Conservation (phyloP, 1,140 invertebrate genomes). For the Asbolus verrucosus region DNA sequence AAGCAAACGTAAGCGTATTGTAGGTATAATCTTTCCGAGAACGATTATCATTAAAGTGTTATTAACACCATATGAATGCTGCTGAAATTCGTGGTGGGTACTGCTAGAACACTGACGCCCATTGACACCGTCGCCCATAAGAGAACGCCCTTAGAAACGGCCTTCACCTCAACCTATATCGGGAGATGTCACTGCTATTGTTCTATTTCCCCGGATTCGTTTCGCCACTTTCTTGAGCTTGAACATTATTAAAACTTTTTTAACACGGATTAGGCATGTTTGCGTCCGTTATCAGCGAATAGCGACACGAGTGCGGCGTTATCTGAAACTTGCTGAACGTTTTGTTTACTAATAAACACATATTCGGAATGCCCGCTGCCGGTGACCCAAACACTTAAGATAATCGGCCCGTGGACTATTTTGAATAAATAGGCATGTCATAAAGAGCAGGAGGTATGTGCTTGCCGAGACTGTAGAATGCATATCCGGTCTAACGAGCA, state of each 20-base stretch:
- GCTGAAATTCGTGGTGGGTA: background rate
- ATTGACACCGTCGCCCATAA: background rate
- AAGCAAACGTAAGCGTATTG: too few relatives aligned
- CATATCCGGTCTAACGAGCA: constrained; percentile 62
- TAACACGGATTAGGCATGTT: too few relatives aligned
- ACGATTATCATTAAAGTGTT: constrained; percentile 6
- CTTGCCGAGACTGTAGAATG: constrained; percentile 54
- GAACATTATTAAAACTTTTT: too few relatives aligned
- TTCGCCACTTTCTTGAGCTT: background rate
- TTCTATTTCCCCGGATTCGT: constrained; percentile 1
- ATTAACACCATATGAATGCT: constrained; percentile 2
- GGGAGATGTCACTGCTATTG: constrained; percentile 6
- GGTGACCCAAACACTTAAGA: constrained; percentile 28
- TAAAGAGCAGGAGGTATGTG: constrained; percentile 22
- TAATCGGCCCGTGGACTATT: constrained; percentile 35
- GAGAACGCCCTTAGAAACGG: background rate
- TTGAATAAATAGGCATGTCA: constrained; percentile 38
- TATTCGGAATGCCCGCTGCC: constrained; percentile 37
- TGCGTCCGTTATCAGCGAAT: background rate
- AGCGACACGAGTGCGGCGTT: constrained; percentile 1
- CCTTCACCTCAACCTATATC: constrained; percentile 22
- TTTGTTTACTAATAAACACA: constrained; percentile 48
- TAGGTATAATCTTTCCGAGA: constrained; percentile 6
- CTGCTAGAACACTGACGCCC: background rate
- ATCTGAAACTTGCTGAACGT: constrained; percentile 26